Percentiles rank a stretch among this genome's conserved stretches.
phyloP scores from a whole-genome alignment of 2,888 invertebrate species.

The Pilophorus perplexus region DNA sequence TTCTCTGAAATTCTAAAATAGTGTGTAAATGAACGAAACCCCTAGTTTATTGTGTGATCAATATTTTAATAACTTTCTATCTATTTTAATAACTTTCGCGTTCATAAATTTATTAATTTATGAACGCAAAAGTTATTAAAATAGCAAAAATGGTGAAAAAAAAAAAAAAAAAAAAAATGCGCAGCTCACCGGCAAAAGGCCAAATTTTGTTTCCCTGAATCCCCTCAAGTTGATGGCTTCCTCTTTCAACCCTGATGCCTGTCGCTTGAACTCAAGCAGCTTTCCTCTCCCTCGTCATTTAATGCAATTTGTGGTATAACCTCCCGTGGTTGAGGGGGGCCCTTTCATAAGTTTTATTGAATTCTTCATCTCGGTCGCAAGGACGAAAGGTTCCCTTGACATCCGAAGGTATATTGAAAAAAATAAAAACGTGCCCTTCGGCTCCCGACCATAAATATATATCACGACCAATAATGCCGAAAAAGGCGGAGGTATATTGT shows the following conservation, averaged over 20 bases:
- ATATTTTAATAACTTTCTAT: no score
- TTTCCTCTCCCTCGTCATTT: conserved; percentile 28
- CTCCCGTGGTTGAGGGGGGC: neutral
- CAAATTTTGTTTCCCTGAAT: neutral
- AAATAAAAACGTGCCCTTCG: conserved; percentile 23
- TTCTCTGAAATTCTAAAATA: no score
- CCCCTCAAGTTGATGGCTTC: conserved; percentile 1
- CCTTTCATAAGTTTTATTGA: conserved; percentile 34
- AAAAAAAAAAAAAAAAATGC: neutral
- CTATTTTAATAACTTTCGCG: no score
- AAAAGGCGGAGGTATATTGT: conserved; percentile 26
- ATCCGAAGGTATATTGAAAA: conserved; percentile 27
- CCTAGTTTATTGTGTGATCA: no score
- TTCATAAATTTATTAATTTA: no score
- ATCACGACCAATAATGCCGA: conserved; percentile 21
- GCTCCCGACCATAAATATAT: conserved; percentile 15
- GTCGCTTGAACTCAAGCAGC: neutral
- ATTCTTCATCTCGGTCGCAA: conserved; percentile 20
- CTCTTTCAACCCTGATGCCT: conserved; percentile 18
- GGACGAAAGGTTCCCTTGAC: conserved; percentile 10
- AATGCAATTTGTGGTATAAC: conserved; percentile 32
- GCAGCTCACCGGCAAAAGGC: neutral
- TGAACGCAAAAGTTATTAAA: no score
- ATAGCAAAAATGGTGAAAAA: neutral
- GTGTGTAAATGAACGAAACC: no score